phyloP scores from a whole-genome alignment of 2,113 vertebrate species.

The Gyps fulvus region DNA sequence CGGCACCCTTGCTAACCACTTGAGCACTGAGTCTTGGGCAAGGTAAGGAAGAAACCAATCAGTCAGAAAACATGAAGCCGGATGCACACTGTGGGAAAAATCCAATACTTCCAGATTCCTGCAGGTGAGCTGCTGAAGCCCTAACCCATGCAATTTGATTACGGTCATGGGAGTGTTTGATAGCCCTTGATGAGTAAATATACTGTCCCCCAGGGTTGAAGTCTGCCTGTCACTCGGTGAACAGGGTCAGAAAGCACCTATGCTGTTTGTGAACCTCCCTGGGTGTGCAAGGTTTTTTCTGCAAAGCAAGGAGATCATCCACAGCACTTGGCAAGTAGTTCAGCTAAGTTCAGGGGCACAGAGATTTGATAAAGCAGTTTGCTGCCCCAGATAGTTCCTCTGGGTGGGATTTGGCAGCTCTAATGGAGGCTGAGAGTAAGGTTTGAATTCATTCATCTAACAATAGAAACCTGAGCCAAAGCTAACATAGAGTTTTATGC shows the following conservation, averaged over 20 bases:
- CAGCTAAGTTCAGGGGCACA: constrained; percentile 5
- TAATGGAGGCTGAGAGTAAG: constrained; percentile 20
- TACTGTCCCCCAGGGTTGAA: background rate
- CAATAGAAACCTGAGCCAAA: constrained; percentile 65
- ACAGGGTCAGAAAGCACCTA: background rate
- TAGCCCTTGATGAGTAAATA: background rate
- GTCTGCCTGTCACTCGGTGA: background rate
- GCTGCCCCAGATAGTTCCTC: constrained; percentile 48
- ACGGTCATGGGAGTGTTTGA: background rate
- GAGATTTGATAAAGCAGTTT: constrained; percentile 46
- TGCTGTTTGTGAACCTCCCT: background rate
- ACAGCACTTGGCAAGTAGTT: background rate
- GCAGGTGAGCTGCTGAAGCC: background rate
- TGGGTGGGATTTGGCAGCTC: constrained; percentile 59
- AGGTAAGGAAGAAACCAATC: background rate
- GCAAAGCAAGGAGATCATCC: background rate
- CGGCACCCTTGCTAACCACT: background rate
- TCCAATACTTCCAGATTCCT: background rate
- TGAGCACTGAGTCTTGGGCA: background rate
- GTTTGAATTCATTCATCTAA: constrained; percentile 63
- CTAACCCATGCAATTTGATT: background rate
- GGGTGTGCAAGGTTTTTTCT: background rate
- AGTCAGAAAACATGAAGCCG: background rate
- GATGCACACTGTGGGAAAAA: background rate
- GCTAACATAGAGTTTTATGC: constrained; percentile 62